Conservation (phyloP, 2,888 invertebrate species). For the Cryptophagus acutangulus region DNA sequence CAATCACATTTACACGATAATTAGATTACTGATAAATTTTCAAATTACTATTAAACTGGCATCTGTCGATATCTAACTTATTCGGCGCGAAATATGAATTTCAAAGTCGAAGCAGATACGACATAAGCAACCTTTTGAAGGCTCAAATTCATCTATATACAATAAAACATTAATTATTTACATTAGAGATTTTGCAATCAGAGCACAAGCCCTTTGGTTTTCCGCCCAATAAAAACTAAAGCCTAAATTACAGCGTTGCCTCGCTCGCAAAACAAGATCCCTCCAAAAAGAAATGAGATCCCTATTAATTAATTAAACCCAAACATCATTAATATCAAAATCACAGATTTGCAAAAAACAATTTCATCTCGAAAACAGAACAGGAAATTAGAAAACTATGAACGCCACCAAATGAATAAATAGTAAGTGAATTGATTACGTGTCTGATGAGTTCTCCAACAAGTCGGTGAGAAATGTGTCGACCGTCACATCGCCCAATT, state of each 20-base stretch:
- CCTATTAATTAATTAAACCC: neutral
- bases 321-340: constrained; percentile 8
- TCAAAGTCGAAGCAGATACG: too few relatives aligned
- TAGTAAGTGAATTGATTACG: neutral
- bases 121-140: too few relatives aligned
- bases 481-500: constrained; percentile 82
- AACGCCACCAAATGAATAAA: neutral
- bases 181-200: too few relatives aligned
- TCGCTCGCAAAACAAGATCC: neutral
- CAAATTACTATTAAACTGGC: neutral
- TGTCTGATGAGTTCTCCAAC: constrained; percentile 61
- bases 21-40: constrained; percentile 1
- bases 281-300: neutral
- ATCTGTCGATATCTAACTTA: too few relatives aligned
- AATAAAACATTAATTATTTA: too few relatives aligned
- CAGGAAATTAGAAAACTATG: neutral
- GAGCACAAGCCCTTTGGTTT: too few relatives aligned
- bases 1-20: neutral
- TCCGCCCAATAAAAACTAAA: too few relatives aligned
- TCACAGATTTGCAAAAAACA: neutral
- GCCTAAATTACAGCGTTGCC: too few relatives aligned
- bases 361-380: neutral
- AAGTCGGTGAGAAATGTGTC: constrained; percentile 80
- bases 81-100: too few relatives aligned
- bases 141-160: too few relatives aligned